These are phyloP conservation scores for Rhinolophus sinicus DNA, from an alignment of 2,113 vertebrate species.

Conservation along the genomic window DNA sequence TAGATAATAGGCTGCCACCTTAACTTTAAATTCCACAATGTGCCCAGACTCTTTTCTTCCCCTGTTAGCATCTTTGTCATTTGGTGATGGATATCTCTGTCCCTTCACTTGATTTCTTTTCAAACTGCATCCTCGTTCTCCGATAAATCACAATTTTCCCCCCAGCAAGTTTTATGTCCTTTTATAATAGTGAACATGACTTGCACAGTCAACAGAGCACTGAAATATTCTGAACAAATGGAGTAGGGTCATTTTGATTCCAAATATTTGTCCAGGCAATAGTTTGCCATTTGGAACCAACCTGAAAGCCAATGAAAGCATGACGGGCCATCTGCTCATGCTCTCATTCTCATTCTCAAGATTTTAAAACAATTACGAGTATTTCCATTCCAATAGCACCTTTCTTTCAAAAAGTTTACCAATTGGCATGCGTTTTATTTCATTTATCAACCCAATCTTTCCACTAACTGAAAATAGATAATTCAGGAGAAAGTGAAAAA, in stretches of 20 bases:
- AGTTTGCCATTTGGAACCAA: conserved; percentile 61
- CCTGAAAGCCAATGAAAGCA: conserved; percentile 53
- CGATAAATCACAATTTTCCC: conserved; percentile 79
- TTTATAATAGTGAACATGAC: conserved; percentile 83
- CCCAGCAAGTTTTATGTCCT: conserved; percentile 85
- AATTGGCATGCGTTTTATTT: background rate
- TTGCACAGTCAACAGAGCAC: conserved; percentile 85
- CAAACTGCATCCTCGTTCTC: conserved; percentile 74
- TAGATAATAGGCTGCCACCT: conserved; percentile 70
- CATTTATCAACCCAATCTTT: background rate
- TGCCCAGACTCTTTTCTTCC: conserved; percentile 54
- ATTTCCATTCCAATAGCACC: background rate
- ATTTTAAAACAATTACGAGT: background rate
- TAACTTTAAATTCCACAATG: conserved; percentile 69
- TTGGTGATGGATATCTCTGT: conserved; percentile 80
- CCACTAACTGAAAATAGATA: conserved; percentile 10
- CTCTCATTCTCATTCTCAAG: background rate
- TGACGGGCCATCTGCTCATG: conserved; percentile 43
- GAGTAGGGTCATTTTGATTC: conserved; percentile 79
- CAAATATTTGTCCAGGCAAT: conserved; percentile 77
- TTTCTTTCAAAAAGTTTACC: background rate
- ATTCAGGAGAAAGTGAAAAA: background rate
- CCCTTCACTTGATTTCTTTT: conserved; percentile 73
- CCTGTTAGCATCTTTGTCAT: conserved; percentile 46
- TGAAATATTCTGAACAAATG: conserved; percentile 84